These are phyloP conservation scores for Crotalus horridus DNA, from an alignment of 2,113 vertebrate genomes.

Conservation along the genomic window DNA sequence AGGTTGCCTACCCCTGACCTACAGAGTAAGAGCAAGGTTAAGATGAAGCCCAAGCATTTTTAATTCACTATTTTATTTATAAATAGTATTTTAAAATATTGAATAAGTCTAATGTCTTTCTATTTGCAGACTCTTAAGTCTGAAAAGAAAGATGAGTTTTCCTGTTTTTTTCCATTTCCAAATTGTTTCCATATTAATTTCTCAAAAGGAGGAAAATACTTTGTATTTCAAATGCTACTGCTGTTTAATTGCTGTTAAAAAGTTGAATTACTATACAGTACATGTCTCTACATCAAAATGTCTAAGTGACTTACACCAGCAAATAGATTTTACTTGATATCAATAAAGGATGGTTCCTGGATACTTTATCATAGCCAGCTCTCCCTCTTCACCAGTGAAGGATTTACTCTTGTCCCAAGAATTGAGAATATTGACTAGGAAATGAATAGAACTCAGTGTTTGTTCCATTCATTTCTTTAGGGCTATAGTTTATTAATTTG, in stretches of 20 bases:
- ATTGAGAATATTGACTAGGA: not conserved
- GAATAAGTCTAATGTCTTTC: not conserved
- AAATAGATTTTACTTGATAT: not conserved
- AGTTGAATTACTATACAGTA: not conserved
- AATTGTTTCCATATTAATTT: not conserved
- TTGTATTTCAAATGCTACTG: not conserved
- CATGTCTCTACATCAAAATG: not conserved
- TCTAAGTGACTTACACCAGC: not conserved
- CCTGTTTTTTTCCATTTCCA: not conserved
- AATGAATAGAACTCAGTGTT: not conserved
- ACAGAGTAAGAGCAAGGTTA: not conserved
- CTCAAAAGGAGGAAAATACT: not conserved
- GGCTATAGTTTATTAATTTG: not conserved
- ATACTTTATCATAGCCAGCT: not conserved
- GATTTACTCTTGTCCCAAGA: not conserved
- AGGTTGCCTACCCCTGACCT: not conserved
- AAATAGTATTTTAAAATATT: not conserved
- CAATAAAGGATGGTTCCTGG: not conserved
- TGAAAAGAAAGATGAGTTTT: not conserved
- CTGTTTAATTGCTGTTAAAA: not conserved
- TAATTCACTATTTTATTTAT: not conserved
- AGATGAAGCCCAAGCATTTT: not conserved
- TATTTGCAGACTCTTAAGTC: not conserved
- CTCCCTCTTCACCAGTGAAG: not conserved
- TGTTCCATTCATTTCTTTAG: not conserved